A percentile compares a stretch with the other conserved stretches of the same genome.
phyloP scores from a whole-genome alignment of 2,797 vertebrate species.

The Halcyon chelicuti region DNA sequence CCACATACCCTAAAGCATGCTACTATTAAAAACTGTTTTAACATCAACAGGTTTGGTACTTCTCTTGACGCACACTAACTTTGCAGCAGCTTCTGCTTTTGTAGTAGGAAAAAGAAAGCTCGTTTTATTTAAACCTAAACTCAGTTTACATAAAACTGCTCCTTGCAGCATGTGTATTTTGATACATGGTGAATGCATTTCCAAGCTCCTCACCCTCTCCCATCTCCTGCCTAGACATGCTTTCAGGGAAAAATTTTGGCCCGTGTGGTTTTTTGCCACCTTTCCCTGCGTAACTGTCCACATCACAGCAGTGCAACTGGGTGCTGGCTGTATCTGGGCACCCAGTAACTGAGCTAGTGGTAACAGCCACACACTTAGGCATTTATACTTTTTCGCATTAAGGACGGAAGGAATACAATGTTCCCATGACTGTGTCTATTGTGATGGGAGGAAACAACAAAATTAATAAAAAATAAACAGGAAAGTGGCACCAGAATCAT shows the following conservation, averaged over 20 bases:
- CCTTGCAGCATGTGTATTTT: neutral
- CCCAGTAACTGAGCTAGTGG: neutral
- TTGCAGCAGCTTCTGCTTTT: slow-evolving; percentile 4
- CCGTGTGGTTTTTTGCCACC: neutral
- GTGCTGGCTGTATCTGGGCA: neutral
- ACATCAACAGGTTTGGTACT: neutral
- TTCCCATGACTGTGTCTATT: neutral
- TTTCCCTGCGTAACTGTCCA: neutral
- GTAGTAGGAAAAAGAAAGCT: slow-evolving; percentile 23
- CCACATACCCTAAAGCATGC: neutral
- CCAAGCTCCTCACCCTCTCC: neutral
- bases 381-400: neutral
- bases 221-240: neutral
- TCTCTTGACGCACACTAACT: neutral
- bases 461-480: neutral
- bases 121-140: slow-evolving; percentile 36
- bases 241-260: neutral
- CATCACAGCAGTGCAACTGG: neutral
- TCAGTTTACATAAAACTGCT: slow-evolving; percentile 12
- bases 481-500: neutral
- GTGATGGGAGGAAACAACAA: neutral
- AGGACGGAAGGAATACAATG: neutral
- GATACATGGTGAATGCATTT: neutral
- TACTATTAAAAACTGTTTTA: neutral
- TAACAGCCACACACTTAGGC: no score